Evolutionary conservation across 2,113 vertebrate genomes (phyloP), one percentile per base, ranked within the genome.

Genomic region (Callipepla squamata): DNA sequence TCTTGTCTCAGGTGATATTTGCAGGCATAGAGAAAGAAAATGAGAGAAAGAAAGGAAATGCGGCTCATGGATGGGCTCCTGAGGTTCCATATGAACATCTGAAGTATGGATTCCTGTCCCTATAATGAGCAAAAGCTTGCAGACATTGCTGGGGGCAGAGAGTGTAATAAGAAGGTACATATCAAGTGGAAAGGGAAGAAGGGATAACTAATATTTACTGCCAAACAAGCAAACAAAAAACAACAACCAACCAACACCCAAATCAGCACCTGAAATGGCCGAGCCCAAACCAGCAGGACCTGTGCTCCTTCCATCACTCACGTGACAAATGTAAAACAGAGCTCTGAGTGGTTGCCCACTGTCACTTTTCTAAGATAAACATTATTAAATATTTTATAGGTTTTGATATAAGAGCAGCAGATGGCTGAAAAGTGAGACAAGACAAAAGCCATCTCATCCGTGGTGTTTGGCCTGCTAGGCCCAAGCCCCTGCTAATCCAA

Each of bases 21-120:
- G 20, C 59, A 66, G 17, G 32, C 38, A 9, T 4, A 38, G 61
- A 45, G 70, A 70, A 80, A 83, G 38, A 38, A 92, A 87, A 86
- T 19, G 13, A n/a, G 36, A 73, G 14, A 30, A 44, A 28, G 25
- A 70, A 70, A 77, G n/a, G 73, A 88, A 42, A 0, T 0, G 34
- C 5, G 3, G 23, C 42, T 38, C 36, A 50, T 12, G 59, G 38
- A 38, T 70, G 72, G 76, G 50, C 30, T 90, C 68, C 72, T 44
- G n/a, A 63, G 73, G 63, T 12, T 66, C 50, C 51, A 7, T 6
- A 19, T 74, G 42, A 63, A 36, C 19, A 66, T 23, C 17, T 61
- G 13, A 76, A 50, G 6, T 21, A 18, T n/a, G 19, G 34, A 50
- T 42, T 62, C 25, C 69, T 84, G 34, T 40, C 83, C 36, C 59